Evolutionary conservation across 2,113 vertebrate species (phyloP).

Genomic region (Alligator mississippiensis): DNA sequence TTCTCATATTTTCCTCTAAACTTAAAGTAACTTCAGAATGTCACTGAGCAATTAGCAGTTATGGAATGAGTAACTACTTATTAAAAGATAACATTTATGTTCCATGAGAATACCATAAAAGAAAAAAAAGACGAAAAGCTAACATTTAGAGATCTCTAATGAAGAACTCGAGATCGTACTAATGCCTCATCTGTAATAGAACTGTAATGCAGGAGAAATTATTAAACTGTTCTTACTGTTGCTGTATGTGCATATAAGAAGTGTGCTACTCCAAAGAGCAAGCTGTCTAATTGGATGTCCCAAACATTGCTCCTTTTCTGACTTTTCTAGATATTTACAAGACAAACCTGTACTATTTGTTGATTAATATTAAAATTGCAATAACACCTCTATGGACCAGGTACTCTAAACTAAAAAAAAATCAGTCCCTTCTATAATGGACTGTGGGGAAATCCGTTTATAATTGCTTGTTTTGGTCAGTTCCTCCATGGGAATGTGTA

Average conservation of each 20-base stretch:
- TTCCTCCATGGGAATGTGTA: not conserved
- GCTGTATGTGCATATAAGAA: not conserved
- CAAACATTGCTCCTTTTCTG: not conserved
- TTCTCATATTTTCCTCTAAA: not conserved
- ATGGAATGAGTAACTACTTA: not conserved
- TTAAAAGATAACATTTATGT: not conserved
- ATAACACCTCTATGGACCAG: not conserved
- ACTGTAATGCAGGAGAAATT: not conserved
- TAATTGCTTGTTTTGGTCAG: not conserved
- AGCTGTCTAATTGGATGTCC: not conserved
- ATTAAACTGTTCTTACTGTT: not conserved
- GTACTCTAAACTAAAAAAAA: not conserved
- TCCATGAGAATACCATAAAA: not conserved
- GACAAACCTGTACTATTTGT: not conserved
- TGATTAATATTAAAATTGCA: not conserved
- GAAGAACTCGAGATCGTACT: not conserved
- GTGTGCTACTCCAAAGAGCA: not conserved
- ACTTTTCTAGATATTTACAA: not conserved
- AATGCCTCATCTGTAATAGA: not conserved
- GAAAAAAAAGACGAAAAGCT: not conserved
- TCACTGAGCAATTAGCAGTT: not conserved
- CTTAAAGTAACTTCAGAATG: not conserved
- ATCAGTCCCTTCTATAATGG: not conserved
- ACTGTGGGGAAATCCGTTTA: fast-evolving
- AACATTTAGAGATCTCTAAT: not conserved